Percentiles rank a stretch among this genome's conserved stretches.
Evolutionary conservation across 1,140 invertebrate species (phyloP).

Genomic region (Lordiphosa collinella): DNA sequence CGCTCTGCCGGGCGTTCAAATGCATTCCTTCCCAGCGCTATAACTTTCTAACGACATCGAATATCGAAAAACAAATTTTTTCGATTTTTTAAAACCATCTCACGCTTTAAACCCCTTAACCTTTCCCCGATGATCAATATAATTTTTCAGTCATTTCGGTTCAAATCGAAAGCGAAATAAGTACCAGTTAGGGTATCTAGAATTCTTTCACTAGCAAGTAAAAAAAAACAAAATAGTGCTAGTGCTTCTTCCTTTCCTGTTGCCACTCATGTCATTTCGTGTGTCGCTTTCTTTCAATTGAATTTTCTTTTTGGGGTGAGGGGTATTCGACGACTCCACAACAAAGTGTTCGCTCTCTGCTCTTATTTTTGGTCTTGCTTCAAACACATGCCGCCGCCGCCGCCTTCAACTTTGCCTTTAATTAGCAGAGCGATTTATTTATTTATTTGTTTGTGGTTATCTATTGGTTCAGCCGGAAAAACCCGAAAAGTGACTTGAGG

Average conservation of each 20-base stretch:
- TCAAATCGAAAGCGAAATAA: no score
- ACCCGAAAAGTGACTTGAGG: slow-evolving; percentile 37
- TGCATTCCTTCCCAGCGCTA: no score
- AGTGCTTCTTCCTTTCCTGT: slow-evolving; percentile 40
- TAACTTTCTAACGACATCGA: no score
- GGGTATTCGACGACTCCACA: not conserved
- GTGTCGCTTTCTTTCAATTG: slow-evolving; percentile 74
- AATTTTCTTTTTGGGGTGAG: slow-evolving; percentile 41
- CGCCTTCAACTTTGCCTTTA: slow-evolving; percentile 50
- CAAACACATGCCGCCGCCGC: slow-evolving; percentile 33
- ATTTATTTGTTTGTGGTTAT: slow-evolving; percentile 65
- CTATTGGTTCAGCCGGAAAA: slow-evolving; percentile 17
- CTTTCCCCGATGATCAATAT: no score
- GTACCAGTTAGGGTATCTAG: slow-evolving; percentile 14
- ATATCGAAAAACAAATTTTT: no score
- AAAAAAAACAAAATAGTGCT: not conserved
- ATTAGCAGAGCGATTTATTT: slow-evolving; percentile 75
- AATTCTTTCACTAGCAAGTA: not conserved
- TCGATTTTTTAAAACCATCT: no score
- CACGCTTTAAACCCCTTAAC: no score
- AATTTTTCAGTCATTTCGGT: no score
- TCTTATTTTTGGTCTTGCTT: slow-evolving; percentile 54
- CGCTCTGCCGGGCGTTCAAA: no score
- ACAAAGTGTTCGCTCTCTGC: slow-evolving; percentile 37
- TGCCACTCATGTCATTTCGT: slow-evolving; percentile 56